These are phyloP conservation scores for Bombus breviceps DNA, from an alignment of 1,140 invertebrate species.

Conservation along the genomic window DNA sequence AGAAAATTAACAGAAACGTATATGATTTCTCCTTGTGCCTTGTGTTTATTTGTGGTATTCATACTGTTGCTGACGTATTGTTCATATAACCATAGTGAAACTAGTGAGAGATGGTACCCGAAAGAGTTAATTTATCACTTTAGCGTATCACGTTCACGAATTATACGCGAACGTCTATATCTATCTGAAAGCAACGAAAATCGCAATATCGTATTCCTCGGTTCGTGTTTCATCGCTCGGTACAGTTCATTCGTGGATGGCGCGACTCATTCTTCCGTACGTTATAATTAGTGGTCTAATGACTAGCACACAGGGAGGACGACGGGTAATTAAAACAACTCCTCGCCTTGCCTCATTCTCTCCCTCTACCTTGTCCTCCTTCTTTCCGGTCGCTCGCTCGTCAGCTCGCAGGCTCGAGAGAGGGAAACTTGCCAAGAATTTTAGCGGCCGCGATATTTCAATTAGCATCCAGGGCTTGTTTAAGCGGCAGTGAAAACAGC, in stretches of 20 bases:
- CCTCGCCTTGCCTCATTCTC: conserved; percentile 54
- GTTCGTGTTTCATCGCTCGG: neutral
- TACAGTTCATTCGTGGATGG: conserved; percentile 48
- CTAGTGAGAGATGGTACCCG: neutral
- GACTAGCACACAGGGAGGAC: conserved; percentile 77
- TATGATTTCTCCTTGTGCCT: too few relatives aligned
- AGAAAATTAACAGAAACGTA: too few relatives aligned
- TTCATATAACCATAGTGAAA: neutral
- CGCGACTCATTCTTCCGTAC: conserved; percentile 79
- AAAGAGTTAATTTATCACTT: neutral
- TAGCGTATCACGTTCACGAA: neutral
- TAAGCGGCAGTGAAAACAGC: conserved; percentile 72
- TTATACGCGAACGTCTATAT: neutral
- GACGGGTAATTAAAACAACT: conserved; percentile 82
- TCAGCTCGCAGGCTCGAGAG: conserved; percentile 23
- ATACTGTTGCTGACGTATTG: neutral
- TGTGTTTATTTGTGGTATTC: too few relatives aligned
- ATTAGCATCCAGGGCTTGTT: conserved; percentile 78
- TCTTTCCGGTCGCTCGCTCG: conserved; percentile 31
- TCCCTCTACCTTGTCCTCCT: conserved; percentile 17
- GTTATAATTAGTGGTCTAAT: conserved; percentile 83
- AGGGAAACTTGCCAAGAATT: conserved; percentile 78
- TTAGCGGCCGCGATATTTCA: conserved; percentile 81
- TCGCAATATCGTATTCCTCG: neutral
- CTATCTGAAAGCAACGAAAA: neutral